Base-by-base conservation (phyloP, 2,888 invertebrate species). In the Leptarthrus brevirostris region DNA sequence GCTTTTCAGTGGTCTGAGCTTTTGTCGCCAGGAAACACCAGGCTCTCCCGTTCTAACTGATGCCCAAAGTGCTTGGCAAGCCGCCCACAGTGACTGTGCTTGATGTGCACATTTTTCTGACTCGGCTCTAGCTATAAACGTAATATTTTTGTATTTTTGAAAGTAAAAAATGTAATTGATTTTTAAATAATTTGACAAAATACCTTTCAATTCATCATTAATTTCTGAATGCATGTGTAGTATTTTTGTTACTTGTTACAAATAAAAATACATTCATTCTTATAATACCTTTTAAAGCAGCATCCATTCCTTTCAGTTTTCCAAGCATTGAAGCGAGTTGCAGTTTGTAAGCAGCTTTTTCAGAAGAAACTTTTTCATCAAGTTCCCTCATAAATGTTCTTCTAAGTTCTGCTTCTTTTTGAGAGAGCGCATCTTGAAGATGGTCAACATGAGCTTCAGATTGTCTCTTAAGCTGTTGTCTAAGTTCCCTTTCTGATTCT, bases 31-130 rank as follows among this genome's bases (percentile, higher is more conserved):
- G 58, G 88, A 84, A 36, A 86, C 82, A 54, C 88, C 89, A 0
- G 87, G 86, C 71, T 89, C 87, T 8, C 90, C 89, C 16, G 87
- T 86, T 74, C 91, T 88, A 4, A 97, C 89, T 20, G 93, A 91
- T 1, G 93, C 89, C 81, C 92, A 89, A 40, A 98, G 86, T 2
- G 95, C 91, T 81, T 97, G 95, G 80, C 95, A 96, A 1, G 98
- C 95, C 77, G 95, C 91, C 98, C 98, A 98, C 78, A 98, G 87
- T 26, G 94, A 90, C 84, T 97, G 96, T 0, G 96, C 93, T 77
- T 92, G 90, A 44, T 91, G 90, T 0, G 92, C 91, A 73, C 89
- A 90, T 77, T 89, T 90, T 80, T 94, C 94, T 1, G 90, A 89
- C 76, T 91, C 90, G 53, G 91, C 88, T 8, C 92, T 89, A 76